These are phyloP conservation scores for Saccostrea glomerata DNA, from an alignment of 1,140 invertebrate genomes.

Conservation along the genomic window DNA sequence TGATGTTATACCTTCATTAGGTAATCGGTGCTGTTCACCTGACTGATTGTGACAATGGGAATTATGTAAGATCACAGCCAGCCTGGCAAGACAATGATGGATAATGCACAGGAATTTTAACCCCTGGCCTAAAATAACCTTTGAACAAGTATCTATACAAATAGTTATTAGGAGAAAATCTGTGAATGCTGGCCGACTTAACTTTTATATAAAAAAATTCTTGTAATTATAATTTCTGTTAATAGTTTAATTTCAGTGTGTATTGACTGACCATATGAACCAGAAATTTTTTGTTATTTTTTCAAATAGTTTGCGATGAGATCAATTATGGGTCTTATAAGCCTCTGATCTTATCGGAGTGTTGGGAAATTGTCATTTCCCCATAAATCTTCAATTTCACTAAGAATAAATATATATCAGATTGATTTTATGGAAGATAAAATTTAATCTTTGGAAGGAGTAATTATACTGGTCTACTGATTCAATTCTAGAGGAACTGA, in stretches of 20 bases:
- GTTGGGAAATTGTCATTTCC: constrained; percentile 2
- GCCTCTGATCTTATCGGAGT: background rate
- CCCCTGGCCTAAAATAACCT: constrained; percentile 15
- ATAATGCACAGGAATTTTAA: constrained; percentile 32
- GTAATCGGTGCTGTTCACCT: constrained; percentile 3
- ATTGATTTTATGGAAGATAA: constrained; percentile 25
- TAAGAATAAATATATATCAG: constrained; percentile 29
- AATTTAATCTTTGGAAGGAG: constrained; percentile 31
- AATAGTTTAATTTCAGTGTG: background rate
- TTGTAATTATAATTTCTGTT: constrained; percentile 12
- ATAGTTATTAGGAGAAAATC: background rate
- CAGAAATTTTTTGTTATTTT: background rate
- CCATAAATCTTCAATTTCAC: constrained; percentile 34
- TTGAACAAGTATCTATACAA: constrained; percentile 9
- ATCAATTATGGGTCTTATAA: constrained; percentile 15
- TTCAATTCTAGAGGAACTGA: constrained; percentile 20
- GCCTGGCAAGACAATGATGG: constrained; percentile 7
- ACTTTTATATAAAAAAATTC: background rate
- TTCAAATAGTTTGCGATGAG: background rate
- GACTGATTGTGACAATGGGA: background rate
- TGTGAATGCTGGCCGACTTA: background rate
- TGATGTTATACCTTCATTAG: constrained; percentile 28
- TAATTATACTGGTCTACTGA: background rate
- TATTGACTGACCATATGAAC: background rate
- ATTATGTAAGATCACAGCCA: constrained; percentile 23